Base-by-base conservation (phyloP, 2,113 vertebrate genomes). In the Seriola quinqueradiata region DNA sequence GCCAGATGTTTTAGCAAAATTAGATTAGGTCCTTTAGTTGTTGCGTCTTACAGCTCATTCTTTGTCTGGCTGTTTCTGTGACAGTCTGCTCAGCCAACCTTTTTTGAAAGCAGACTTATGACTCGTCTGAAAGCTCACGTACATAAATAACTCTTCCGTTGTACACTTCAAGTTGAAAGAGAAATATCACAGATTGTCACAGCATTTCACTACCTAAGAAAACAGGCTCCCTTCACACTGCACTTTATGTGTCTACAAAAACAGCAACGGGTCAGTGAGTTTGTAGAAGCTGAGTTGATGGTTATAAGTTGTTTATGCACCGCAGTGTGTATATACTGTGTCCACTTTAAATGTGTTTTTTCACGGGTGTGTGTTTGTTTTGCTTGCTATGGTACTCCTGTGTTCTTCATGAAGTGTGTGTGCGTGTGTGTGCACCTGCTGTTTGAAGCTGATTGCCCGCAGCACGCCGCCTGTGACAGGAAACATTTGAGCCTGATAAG, bases 1-100 rank as follows among this genome's bases (percentile, higher is more conserved):
- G 70, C 59, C 1, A 3, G 42, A 78, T 76, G 81, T 75, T 87
- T 85, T 75, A 78, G 38, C 25, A 0, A 70, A 87, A 89, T 88
- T 70, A 34, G 36, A 75, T 89, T 58, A 16, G 36, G 7, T 46
- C 69, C 32, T 57, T 66, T 0, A 46, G 60, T 28, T 61, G 7
- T 50, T 57, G 38, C 46, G 69, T 55, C 48, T 82, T 69, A 23
- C 34, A 70, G 46, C 55, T 70, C 6, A 7, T 10, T 75, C 46
- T 75, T 4, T 44, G 1, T 1, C 2, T 38, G 46, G 21, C 44
- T 25, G n/a, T 1, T 19, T 71, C 42, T 57, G 17, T 52, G 9
- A 36, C 28, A 38, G 13, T 65, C 23, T 32, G 40, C 50, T 36
- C 23, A 46, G 25, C 25, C 25, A 46, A 4, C 8, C 42, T 10